A percentile compares a stretch with the other conserved stretches of the same genome.
Conservation (phyloP, 1,140 invertebrate species). For the Oreohelix idahoensis region DNA sequence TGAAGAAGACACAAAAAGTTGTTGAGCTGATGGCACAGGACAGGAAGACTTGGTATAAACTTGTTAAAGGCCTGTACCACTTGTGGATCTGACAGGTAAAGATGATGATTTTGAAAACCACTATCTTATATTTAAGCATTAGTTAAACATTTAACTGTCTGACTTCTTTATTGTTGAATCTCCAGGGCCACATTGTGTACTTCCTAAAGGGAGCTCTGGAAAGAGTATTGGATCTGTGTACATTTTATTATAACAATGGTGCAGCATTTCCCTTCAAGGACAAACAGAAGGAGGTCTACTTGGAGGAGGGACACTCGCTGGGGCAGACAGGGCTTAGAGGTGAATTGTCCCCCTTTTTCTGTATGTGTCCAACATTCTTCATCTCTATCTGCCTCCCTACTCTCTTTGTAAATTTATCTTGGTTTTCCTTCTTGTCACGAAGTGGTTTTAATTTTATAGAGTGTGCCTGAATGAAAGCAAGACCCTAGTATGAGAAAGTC, state of each 20-base stretch:
- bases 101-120: no score
- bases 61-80: no score
- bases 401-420: background rate
- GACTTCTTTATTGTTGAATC: background rate
- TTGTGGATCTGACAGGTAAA: no score
- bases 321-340: slow-evolving; percentile 75
- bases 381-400: background rate
- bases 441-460: no score
- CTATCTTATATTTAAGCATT: no score
- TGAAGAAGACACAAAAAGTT: no score
- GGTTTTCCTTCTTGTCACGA: background rate
- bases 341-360: slow-evolving; percentile 41
- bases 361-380: no score
- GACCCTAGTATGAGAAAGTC: no score
- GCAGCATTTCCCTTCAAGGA: slow-evolving; percentile 81
- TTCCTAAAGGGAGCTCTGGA: slow-evolving; percentile 98
- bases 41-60: no score
- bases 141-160: no score
- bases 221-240: slow-evolving; percentile 89
- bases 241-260: slow-evolving; percentile 82
- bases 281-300: slow-evolving; percentile 86
- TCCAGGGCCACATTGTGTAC: slow-evolving; percentile 78
- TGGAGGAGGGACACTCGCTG: slow-evolving; percentile 77
- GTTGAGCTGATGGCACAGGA: no score
- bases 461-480: no score